Evolutionary conservation across 2,797 vertebrate genomes (phyloP).

Genomic region (Acipenser ruthenus): DNA sequence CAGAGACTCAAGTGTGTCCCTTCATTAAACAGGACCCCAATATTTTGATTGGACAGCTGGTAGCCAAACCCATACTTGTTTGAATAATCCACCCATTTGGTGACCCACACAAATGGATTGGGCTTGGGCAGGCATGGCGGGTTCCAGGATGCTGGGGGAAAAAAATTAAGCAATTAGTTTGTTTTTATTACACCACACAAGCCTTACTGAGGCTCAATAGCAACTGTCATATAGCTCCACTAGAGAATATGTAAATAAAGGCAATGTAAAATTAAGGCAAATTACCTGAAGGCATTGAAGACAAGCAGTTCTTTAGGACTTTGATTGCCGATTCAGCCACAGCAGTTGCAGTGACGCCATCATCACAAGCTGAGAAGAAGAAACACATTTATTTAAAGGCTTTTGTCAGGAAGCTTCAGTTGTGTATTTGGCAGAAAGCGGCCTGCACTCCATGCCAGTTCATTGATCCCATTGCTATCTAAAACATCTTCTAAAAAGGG

Average conservation of each 20-base stretch:
- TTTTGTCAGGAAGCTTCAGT: neutral
- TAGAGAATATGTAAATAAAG: neutral
- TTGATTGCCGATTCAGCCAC: slow-evolving; percentile 75
- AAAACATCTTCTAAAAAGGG: too few relatives aligned
- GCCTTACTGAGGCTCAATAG: neutral
- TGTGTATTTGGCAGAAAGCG: neutral
- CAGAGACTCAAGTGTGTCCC: slow-evolving; percentile 89
- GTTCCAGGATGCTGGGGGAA: slow-evolving; percentile 71
- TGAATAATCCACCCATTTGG: slow-evolving; percentile 98
- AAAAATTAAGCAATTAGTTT: neutral
- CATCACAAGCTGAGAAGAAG: slow-evolving; percentile 71
- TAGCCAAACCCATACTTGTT: slow-evolving; percentile 98
- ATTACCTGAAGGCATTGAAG: slow-evolving; percentile 85
- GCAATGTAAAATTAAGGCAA: slow-evolving; percentile 13
- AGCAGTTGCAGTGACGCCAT: slow-evolving; percentile 67
- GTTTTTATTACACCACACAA: neutral
- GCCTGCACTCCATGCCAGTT: neutral
- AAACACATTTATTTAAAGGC: neutral
- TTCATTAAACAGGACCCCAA: slow-evolving; percentile 91
- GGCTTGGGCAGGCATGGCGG: slow-evolving; percentile 77
- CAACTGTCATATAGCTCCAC: neutral
- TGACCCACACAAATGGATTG: slow-evolving; percentile 90
- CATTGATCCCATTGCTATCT: too few relatives aligned
- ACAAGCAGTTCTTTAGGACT: slow-evolving; percentile 75
- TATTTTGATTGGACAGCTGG: slow-evolving; percentile 87